A percentile compares a stretch with the other conserved stretches of the same genome.
phyloP scores from a whole-genome alignment of 2,113 vertebrate genomes.

The Tamias sibiricus region DNA sequence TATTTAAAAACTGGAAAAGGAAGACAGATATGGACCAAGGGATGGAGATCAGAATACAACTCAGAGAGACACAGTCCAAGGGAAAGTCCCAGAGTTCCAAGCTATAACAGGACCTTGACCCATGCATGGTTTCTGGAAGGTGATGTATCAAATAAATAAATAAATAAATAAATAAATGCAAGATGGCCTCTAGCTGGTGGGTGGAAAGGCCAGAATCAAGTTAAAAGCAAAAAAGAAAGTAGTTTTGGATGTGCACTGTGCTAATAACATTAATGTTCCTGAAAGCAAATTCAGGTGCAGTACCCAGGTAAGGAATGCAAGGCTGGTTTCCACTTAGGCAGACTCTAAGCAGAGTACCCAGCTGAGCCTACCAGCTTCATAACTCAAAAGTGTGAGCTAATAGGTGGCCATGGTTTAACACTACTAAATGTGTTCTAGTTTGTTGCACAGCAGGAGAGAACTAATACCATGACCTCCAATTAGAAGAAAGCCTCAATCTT shows the following conservation, averaged over 20 bases:
- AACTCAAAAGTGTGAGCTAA: background rate
- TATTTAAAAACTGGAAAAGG: background rate
- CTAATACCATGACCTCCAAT: background rate
- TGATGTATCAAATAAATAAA: background rate
- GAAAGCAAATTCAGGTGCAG: background rate
- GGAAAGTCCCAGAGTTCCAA: background rate
- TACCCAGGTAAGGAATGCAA: background rate
- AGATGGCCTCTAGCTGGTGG: background rate
- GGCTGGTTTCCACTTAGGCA: background rate
- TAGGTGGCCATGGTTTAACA: background rate
- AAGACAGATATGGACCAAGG: too few relatives aligned
- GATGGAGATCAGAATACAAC: background rate
- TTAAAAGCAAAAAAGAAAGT: background rate
- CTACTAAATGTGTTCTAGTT: background rate
- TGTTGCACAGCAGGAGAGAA: background rate
- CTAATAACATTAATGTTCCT: background rate
- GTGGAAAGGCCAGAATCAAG: background rate
- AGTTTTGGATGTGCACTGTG: background rate
- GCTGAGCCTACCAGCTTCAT: background rate
- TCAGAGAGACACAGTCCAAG: background rate
- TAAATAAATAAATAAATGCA: too few relatives aligned
- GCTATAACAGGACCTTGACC: background rate
- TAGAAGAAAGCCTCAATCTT: background rate
- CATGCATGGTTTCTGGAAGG: background rate
- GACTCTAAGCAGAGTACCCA: background rate